Conservation (phyloP, 2,888 invertebrate species). For the Steromphala cineraria region DNA sequence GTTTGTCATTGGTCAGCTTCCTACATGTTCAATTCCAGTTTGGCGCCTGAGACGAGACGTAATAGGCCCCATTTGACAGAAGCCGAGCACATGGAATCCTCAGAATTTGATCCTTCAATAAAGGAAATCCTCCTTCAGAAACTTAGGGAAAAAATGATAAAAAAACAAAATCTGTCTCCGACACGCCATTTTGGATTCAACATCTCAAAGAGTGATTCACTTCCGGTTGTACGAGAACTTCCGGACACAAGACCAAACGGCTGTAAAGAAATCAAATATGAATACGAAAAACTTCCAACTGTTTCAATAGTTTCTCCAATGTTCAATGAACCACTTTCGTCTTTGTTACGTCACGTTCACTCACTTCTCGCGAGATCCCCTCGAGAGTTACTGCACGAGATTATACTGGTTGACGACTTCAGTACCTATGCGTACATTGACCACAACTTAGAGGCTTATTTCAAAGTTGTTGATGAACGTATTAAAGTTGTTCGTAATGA, state of each 20-base stretch:
- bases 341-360: not conserved
- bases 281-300: not conserved
- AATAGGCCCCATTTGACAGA: not conserved
- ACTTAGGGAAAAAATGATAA: not conserved
- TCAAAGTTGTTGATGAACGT: not conserved
- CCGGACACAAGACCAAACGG: not conserved
- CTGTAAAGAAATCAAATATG: not conserved
- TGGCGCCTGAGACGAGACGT: not conserved
- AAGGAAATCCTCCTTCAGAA: not conserved
- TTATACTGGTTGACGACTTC: not conserved
- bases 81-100: not conserved
- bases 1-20: too few species aligned
- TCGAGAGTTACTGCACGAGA: not conserved
- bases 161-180: not conserved
- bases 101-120: not conserved
- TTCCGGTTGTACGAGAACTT: not conserved
- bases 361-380: not conserved
- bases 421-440: not conserved
- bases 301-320: not conserved
- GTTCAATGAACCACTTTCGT: not conserved
- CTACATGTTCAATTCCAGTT: too few species aligned
- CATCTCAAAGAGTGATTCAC: not conserved
- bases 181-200: not conserved
- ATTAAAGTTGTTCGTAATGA: not conserved
- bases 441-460: not conserved